phyloP scores from a whole-genome alignment of 2,113 vertebrate species.

The Ancistrus triradiatus region DNA sequence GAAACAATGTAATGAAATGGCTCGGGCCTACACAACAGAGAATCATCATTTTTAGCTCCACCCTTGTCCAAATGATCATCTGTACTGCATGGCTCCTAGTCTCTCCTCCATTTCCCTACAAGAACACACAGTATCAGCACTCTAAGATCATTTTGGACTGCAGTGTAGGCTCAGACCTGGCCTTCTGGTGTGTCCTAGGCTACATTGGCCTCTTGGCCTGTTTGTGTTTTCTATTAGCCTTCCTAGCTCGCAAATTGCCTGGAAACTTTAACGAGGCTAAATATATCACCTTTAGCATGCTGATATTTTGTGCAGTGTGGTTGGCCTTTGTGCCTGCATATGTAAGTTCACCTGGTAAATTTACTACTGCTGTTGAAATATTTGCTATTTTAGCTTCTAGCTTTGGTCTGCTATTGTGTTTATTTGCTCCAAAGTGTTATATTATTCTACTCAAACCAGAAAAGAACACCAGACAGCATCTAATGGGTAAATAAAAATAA shows the following conservation, averaged over 20 bases:
- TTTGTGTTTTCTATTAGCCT: constrained; percentile 52
- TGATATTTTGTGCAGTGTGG: constrained; percentile 73
- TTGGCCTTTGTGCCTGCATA: constrained; percentile 70
- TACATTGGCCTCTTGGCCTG: constrained; percentile 59
- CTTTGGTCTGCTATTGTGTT: constrained; percentile 62
- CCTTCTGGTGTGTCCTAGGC: constrained; percentile 61
- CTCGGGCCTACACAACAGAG: constrained; percentile 62
- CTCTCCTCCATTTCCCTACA: constrained; percentile 53
- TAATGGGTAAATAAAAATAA: constrained; percentile 12
- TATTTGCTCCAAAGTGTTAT: constrained; percentile 67
- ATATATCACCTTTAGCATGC: constrained; percentile 73
- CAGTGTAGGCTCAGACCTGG: constrained; percentile 53
- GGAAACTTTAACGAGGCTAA: constrained; percentile 73
- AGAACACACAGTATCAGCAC: constrained; percentile 50
- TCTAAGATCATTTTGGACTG: constrained; percentile 61
- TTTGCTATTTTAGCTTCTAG: constrained; percentile 70
- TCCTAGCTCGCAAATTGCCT: constrained; percentile 61
- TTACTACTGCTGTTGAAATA: constrained; percentile 66
- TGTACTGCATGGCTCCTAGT: constrained; percentile 58
- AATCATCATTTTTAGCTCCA: constrained; percentile 50
- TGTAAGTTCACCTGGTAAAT: constrained; percentile 71
- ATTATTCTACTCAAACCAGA: constrained; percentile 59
- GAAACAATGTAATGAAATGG: constrained; percentile 61
- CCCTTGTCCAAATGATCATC: constrained; percentile 56
- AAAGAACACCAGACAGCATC: constrained; percentile 31